phyloP scores from a whole-genome alignment of 1,140 invertebrate genomes.

The Macrocentrus cingulum region DNA sequence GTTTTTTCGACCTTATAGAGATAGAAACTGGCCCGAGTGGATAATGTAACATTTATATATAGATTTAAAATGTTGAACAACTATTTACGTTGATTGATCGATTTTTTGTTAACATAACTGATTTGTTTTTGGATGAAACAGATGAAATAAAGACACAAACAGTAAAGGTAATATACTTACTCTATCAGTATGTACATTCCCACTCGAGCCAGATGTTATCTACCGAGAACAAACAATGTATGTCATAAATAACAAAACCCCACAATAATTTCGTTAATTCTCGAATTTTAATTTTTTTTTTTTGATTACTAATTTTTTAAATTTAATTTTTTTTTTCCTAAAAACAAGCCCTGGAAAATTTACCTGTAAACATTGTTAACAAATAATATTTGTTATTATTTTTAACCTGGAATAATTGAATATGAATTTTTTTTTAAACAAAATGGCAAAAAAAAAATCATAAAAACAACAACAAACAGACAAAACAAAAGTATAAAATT shows the following conservation, averaged over 20 bases:
- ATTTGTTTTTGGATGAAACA: slow-evolving; percentile 31
- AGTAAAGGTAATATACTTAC: slow-evolving; percentile 52
- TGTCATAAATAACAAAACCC: slow-evolving; percentile 43
- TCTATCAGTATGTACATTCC: slow-evolving; percentile 53
- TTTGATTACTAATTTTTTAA: no score
- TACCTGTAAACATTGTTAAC: no score
- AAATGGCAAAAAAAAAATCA: no score
- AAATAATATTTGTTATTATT: no score
- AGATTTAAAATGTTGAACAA: slow-evolving; percentile 11
- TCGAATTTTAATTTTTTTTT: no score
- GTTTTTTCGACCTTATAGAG: neutral
- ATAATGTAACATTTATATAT: slow-evolving; percentile 42
- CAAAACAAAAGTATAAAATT: no score
- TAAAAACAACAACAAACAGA: no score
- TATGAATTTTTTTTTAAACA: no score
- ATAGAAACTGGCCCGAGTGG: slow-evolving; percentile 44
- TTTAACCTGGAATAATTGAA: no score
- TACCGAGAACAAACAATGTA: slow-evolving; percentile 52
- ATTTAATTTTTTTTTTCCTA: no score
- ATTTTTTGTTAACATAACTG: slow-evolving; percentile 5
- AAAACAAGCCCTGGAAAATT: no score
- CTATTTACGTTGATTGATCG: slow-evolving; percentile 11
- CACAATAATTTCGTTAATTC: slow-evolving; percentile 23
- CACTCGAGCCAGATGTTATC: slow-evolving; percentile 53
- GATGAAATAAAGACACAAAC: slow-evolving; percentile 47